Base-by-base conservation (phyloP, 1,140 invertebrate species). In the Diorhabda elongata region DNA sequence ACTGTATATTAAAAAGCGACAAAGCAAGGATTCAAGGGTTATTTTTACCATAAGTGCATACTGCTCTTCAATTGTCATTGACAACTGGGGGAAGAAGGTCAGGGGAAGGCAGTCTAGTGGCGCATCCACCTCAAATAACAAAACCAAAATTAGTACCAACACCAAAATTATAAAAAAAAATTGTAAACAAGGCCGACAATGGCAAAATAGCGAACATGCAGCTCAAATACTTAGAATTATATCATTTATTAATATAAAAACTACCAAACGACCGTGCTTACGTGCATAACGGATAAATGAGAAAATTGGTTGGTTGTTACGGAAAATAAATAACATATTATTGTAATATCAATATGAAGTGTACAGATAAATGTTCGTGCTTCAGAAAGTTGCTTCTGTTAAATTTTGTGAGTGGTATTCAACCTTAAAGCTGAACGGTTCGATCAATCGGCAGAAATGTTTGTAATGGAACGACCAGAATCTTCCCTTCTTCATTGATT, bases 21-120 rank as follows among this genome's bases (percentile, higher is more conserved):
- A 41, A 61, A 44, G 65, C 42, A n/a, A 67, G 66, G 58, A 61
- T 60, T 60, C 11, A 67, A 67, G 66, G 63, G 70, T 74, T 11
- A 73, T 64, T 69, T 72, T 79, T 80, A 80, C 78, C 78, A 78
- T 80, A 69, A 78, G 72, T 77, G 78, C 78, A 73, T 77, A 80
- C 74, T 77, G 77, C 72, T 78, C 78, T 67, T 80, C 78, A 74
- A 79, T 66, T 76, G 78, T 75, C 78, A 80, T 80, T 71, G 77
- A 77, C 69, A 79, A 72, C 73, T 79, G 74, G 63, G 78, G 79
- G 74, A 78, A 73, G 73, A 76, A 75, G 75, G 77, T 80, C 73
- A 79, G 68, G 72, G 79, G 74, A 71, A 77, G 67, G 72, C 77
- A 69, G 72, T 78, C 76, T 71, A 74, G 67, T 69, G 73, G 69